These are phyloP conservation scores for Pygoscelis antarcticus DNA, from an alignment of 2,113 vertebrate species.

Conservation along the genomic window DNA sequence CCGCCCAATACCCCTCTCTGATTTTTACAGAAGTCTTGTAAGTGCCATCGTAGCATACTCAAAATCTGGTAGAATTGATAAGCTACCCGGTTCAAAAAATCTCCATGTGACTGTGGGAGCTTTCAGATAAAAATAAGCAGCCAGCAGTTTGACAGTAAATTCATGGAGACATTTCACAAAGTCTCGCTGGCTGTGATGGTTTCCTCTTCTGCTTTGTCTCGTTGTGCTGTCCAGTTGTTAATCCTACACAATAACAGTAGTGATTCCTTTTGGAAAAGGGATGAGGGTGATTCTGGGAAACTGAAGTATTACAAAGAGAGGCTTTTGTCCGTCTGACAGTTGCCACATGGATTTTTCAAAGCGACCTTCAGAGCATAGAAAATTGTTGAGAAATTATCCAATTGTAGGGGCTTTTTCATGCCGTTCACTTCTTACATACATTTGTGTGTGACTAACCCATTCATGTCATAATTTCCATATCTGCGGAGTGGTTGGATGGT, in stretches of 20 bases:
- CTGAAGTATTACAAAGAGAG: background rate
- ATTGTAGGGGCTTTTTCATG: conserved; percentile 3
- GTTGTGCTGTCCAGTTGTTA: background rate
- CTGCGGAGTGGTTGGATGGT: background rate
- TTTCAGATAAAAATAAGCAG: background rate
- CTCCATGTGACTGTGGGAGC: background rate
- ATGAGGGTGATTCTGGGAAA: background rate
- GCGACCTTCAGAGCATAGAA: conserved; percentile 23
- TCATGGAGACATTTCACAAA: background rate
- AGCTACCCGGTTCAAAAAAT: background rate
- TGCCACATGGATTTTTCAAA: conserved; percentile 41
- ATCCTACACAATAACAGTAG: background rate
- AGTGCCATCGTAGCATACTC: background rate
- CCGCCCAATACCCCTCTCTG: background rate
- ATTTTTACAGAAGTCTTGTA: background rate
- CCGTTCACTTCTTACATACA: background rate
- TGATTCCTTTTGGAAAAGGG: background rate
- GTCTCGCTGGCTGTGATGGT: background rate
- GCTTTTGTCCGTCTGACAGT: conserved; percentile 24
- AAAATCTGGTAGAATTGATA: background rate
- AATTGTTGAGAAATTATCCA: conserved; percentile 23
- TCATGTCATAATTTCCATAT: background rate
- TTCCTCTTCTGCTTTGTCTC: background rate
- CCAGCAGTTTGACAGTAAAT: background rate
- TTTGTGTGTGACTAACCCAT: background rate